Base-by-base conservation (phyloP, 2,888 invertebrate genomes). In the Lampropteryx suffumata region DNA sequence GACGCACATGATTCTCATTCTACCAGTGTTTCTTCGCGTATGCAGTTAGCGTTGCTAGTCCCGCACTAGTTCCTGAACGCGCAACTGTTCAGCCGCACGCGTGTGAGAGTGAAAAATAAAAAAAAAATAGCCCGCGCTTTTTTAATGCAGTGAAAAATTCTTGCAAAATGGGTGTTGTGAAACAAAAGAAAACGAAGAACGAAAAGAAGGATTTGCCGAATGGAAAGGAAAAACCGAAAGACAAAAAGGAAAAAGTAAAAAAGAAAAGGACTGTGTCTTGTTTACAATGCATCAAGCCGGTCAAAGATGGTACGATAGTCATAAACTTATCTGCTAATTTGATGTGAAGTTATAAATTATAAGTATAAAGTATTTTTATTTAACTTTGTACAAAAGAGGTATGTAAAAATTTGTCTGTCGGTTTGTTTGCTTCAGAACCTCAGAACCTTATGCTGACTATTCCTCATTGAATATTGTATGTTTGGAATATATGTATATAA, bases 11-110 rank as follows among this genome's bases (percentile, higher is more conserved):
- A 47, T 47, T 35, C 9, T 46, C 35, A 45, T 49, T 45, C 50
- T 26, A 50, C 73, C 86, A 82, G 85, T 83, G 67, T 73, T 81
- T 73, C 77, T 73, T 69, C 82, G 79, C 84, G 79, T 75, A 75
- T 82, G 85, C 87, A 88, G 88, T 82, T 80, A 79, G 73, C 87
- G 87, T 84, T 80, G 77, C 87, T 87, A 88, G 86, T 81, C 82
- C 67, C 70, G 79, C 82, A 76, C 84, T 88, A 89, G 89, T 88
- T 84, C 75, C 69, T 75, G 84, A 88, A 86, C 89, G 86, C 79
- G 71, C 83, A 82, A 53, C 53, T 53, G 47, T 17, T 71, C 84
- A 81, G 84, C 71, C 59, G 68, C 67, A 65, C 76, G 79, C 76
- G 76, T 70, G 51, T 62, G 59, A 71, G 66, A 70, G 71, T 72